Evolutionary conservation across 2,888 invertebrate species (phyloP).

Genomic region (Synergus gifuensis): DNA sequence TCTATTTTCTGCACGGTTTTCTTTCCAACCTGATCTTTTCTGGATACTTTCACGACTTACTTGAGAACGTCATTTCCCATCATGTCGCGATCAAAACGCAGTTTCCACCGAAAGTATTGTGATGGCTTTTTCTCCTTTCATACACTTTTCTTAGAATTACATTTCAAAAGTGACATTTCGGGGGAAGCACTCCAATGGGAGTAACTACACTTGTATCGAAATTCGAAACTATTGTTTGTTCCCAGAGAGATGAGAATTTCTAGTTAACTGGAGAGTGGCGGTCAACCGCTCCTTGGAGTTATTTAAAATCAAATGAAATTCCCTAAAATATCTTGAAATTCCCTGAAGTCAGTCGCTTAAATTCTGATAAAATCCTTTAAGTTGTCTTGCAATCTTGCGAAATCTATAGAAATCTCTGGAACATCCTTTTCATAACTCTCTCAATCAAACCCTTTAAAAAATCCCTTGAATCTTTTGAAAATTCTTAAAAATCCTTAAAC

Average conservation of each 20-base stretch:
- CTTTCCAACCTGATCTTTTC: slow-evolving; percentile 27
- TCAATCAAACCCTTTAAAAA: too few relatives aligned
- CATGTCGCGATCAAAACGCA: slow-evolving; percentile 1
- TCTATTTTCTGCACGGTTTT: slow-evolving; percentile 18
- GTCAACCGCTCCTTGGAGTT: too few relatives aligned
- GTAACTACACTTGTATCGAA: not conserved
- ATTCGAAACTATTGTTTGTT: not conserved
- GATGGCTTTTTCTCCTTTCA: not conserved
- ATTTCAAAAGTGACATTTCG: not conserved
- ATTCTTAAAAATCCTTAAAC: too few relatives aligned
- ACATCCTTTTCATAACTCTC: too few relatives aligned
- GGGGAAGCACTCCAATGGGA: not conserved
- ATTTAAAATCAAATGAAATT: too few relatives aligned
- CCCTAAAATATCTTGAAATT: too few relatives aligned
- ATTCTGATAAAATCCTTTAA: too few relatives aligned
- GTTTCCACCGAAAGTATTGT: not conserved
- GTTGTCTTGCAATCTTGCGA: too few relatives aligned
- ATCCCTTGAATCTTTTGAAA: too few relatives aligned
- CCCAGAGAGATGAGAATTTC: not conserved
- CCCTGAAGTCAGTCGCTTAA: too few relatives aligned
- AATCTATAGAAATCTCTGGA: too few relatives aligned
- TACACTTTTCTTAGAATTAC: not conserved
- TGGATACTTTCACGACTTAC: slow-evolving; percentile 19
- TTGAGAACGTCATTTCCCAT: slow-evolving; percentile 16
- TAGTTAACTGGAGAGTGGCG: not conserved